Evolutionary conservation across 2,113 vertebrate genomes (phyloP), one percentile per base, ranked within the genome.

Genomic region (Jaculus jaculus): DNA sequence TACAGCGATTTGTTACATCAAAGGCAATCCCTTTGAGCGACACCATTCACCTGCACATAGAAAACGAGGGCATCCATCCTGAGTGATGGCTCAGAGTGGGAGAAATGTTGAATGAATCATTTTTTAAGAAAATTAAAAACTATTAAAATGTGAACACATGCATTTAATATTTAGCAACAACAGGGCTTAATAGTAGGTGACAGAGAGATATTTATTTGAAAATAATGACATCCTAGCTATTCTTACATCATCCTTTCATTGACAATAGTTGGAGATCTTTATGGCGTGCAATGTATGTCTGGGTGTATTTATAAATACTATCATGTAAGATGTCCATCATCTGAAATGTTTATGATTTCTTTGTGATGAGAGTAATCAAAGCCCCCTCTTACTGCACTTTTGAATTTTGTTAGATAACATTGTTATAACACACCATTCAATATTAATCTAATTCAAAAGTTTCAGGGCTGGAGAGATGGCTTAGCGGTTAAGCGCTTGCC

Each of bases 1-100:
- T 8, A 7, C 37, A 7, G 1, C 1, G 7, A 15, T 2, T 3
- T 1, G 15, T n/a, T 5, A 2, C 26, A 2, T 28, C 26, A 13
- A 39, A 9, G 3, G 30, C 4, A 32, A 12, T 12, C 23, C 23
- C 30, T 66, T 77, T 80, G 72, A 74, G 37, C 13, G 24, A 4
- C 16, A 26, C 5, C 20, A 6, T 58, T 47, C 2, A 24, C 51
- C 3, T 37, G 5, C 0, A 1, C 2, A 11, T 32, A 2, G 54
- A 15, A 72, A 39, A 13, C 21, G 4, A 4, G 30, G 4, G 9
- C 30, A 32, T 42, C 20, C 2, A 47, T 7, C 21, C 21, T 80
- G 30, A 73, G 11, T 7, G 4, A 61, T 58, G 71, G 74, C 32
- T 24, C 13, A 26, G 2, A 28, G 21, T n/a, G 6, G 51, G 20